A percentile compares a stretch with the other conserved stretches of the same genome.
Conservation (phyloP, 1,140 invertebrate species). For the Harpegnathos saltator region DNA sequence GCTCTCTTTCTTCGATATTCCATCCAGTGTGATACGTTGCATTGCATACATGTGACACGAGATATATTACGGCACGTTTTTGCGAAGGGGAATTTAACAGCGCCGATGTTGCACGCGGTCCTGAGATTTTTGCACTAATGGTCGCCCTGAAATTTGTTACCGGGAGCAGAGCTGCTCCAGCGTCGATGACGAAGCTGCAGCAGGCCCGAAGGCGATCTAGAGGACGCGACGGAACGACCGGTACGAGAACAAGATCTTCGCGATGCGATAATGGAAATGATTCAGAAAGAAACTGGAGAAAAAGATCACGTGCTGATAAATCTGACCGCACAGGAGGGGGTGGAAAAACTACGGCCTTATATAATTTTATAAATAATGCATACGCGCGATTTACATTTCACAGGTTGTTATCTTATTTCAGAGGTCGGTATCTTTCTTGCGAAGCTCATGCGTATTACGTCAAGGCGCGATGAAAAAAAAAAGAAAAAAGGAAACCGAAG, state of each 20-base stretch:
- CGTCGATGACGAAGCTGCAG: neutral
- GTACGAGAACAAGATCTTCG: neutral
- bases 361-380: constrained; percentile 71
- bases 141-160: no score
- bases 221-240: neutral
- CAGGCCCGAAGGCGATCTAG: neutral
- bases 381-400: constrained; percentile 69
- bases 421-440: constrained; percentile 37
- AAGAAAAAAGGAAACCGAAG: constrained; percentile 45
- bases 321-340: no score
- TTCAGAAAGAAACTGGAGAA: constrained; percentile 31
- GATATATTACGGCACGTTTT: no score
- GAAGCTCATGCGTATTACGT: constrained; percentile 63
- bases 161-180: neutral
- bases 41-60: no score
- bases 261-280: neutral
- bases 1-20: no score
- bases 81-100: no score
- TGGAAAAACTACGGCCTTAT: constrained; percentile 52
- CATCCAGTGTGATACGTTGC: no score
- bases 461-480: constrained; percentile 17
- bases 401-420: neutral
- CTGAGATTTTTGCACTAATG: neutral
- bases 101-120: no score
- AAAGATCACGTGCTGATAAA: constrained; percentile 40